Base-by-base conservation (phyloP, 2,888 invertebrate species). In the Polydrusus tereticollis region DNA sequence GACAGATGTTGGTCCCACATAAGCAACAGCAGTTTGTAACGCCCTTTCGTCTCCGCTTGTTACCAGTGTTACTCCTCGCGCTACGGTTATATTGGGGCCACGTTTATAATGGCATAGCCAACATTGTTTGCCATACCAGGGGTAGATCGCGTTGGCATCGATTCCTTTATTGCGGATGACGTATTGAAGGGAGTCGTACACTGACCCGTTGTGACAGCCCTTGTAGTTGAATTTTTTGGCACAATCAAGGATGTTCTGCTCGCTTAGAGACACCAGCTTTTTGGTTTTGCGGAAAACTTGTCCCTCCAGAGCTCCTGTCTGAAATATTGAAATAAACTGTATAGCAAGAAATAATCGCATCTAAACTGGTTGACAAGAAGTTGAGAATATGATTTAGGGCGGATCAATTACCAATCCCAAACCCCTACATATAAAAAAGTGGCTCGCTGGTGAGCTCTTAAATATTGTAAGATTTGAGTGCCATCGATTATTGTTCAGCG, bases 1-100 rank as follows among this genome's bases (percentile, higher is more conserved):
- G 60, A 95, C 92, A 16, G 94, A 89, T 36, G 96, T 88, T 14
- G 96, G 96, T 1, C 96, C 96, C 75, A 92, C 85, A 0, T 92
- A 92, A 66, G 94, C 95, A 62, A 94, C 62, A 41, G 38, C 41
- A 3, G n/a, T 12, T n/a, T 38, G 41, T 8, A 59, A 14, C 20
- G 4, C 21, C n/a, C 3, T 20, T 21, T 59, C 58, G 12, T 58
- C 36, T 7, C 36, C 36, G 6, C 4, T 36, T 16, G 2, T 5
- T 4, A 58, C 20, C 6, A 16, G 16, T 2, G 12, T 36, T 2
- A 58, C 33, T 18, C 36, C 36, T 6, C 23, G 58, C 2, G 36
- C 14, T 10, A 4, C 1, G 12, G 58, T 5, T 7, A 33, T 38
- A 8, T 1, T 7, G 7, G 36, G 8, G 36, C 5, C 6, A 14